Conservation (phyloP, 2,797 vertebrate species). For the Zonotrichia albicollis region DNA sequence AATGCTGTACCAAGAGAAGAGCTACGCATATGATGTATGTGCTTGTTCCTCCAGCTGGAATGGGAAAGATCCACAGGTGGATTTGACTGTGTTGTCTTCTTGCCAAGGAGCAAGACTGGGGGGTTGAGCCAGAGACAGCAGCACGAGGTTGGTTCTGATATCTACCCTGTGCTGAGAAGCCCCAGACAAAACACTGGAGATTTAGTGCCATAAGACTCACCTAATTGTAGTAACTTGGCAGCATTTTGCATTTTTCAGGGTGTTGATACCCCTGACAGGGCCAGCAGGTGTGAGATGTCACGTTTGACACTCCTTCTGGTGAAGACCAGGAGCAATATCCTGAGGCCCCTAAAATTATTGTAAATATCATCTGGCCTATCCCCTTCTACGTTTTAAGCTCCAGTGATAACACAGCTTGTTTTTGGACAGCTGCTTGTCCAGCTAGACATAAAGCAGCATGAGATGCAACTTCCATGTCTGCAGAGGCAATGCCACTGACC, state of each 20-base stretch:
- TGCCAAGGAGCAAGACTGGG: background rate
- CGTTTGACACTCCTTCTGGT: background rate
- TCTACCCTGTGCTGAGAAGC: background rate
- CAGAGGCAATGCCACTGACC: background rate
- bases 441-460: background rate
- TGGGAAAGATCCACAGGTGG: background rate
- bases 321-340: background rate
- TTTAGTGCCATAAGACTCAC: background rate
- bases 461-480: background rate
- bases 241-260: background rate
- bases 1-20: background rate
- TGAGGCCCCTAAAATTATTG: background rate
- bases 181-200: background rate
- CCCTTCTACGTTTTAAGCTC: background rate
- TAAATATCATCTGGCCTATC: background rate
- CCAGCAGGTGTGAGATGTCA: accelerated
- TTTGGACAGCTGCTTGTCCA: background rate
- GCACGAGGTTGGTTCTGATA: background rate
- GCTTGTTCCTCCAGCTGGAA: background rate
- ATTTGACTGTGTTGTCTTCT: background rate
- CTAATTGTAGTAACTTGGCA: background rate
- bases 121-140: background rate
- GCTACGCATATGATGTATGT: background rate
- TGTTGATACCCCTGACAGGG: background rate
- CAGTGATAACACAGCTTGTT: no score